A percentile compares a stretch with the other conserved stretches of the same genome.
These are phyloP conservation scores for Centrocercus urophasianus DNA, from an alignment of 2,113 vertebrate species.

Conservation along the genomic window DNA sequence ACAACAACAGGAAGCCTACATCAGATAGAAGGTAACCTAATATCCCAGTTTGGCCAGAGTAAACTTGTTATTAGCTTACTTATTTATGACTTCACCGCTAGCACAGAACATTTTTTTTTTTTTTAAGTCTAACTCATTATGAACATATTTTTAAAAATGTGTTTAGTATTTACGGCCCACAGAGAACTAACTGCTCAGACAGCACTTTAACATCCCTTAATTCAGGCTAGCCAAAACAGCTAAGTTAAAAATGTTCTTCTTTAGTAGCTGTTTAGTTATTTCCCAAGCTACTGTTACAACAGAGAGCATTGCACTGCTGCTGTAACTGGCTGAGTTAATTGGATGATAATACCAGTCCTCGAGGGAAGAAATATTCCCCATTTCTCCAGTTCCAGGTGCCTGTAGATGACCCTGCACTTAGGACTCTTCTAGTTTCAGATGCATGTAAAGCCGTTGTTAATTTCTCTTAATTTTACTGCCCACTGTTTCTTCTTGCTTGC, in stretches of 20 bases:
- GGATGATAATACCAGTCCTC: not conserved
- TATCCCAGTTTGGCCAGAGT: not conserved
- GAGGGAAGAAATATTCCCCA: not conserved
- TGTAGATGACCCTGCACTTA: not conserved
- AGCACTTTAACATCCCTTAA: not conserved
- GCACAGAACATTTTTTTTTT: not conserved
- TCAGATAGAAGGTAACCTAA: not conserved
- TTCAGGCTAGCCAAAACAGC: not conserved
- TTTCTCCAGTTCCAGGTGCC: not conserved
- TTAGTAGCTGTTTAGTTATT: not conserved
- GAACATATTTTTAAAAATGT: not conserved
- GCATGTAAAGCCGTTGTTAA: not conserved
- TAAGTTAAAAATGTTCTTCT: not conserved
- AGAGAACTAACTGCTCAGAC: fast-evolving
- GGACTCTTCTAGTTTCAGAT: not conserved
- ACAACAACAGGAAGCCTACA: not conserved
- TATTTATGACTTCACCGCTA: not conserved
- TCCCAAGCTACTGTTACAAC: not conserved
- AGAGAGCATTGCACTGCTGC: not conserved
- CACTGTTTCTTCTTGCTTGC: not conserved
- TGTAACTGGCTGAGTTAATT: not conserved
- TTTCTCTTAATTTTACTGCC: not conserved
- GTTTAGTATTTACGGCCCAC: not conserved
- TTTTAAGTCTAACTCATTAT: not conserved
- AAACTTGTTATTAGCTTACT: not conserved